These are phyloP conservation scores for Microplitis demolitor DNA, from an alignment of 1,140 invertebrate species.

Conservation along the genomic window DNA sequence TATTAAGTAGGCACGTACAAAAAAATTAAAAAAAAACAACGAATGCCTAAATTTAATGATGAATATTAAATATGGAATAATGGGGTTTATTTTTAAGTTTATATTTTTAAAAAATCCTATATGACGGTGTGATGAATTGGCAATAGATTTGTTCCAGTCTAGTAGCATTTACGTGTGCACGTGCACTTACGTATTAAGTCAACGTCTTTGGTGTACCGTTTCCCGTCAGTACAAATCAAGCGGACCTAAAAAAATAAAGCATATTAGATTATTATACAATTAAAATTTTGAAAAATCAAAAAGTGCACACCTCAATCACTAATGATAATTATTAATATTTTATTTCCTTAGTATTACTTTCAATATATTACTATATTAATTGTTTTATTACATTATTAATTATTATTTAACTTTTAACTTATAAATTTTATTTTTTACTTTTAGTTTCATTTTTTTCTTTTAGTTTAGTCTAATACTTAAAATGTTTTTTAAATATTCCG, in stretches of 20 bases:
- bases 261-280: slow-evolving; percentile 4
- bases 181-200: slow-evolving; percentile 94
- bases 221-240: slow-evolving; percentile 89
- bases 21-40: not conserved
- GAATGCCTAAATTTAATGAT: slow-evolving; percentile 33
- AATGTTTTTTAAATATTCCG: too few species aligned
- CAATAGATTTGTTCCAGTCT: slow-evolving; percentile 51
- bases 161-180: slow-evolving; percentile 83
- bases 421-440: too few species aligned
- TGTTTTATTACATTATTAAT: too few species aligned
- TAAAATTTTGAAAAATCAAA: not conserved
- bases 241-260: slow-evolving; percentile 67
- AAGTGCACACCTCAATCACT: too few species aligned
- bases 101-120: slow-evolving; percentile 9
- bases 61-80: slow-evolving; percentile 34
- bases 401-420: too few species aligned
- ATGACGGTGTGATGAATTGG: slow-evolving; percentile 12
- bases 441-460: too few species aligned
- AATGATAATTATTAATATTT: too few species aligned
- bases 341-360: too few species aligned
- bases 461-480: too few species aligned
- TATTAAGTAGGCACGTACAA: not conserved
- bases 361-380: too few species aligned
- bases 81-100: slow-evolving; percentile 24
- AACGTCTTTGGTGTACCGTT: slow-evolving; percentile 92